Percentiles rank a stretch among this genome's conserved stretches.
These are phyloP conservation scores for Chiroxiphia lanceolata DNA, from an alignment of 2,797 vertebrate species.

Conservation along the genomic window DNA sequence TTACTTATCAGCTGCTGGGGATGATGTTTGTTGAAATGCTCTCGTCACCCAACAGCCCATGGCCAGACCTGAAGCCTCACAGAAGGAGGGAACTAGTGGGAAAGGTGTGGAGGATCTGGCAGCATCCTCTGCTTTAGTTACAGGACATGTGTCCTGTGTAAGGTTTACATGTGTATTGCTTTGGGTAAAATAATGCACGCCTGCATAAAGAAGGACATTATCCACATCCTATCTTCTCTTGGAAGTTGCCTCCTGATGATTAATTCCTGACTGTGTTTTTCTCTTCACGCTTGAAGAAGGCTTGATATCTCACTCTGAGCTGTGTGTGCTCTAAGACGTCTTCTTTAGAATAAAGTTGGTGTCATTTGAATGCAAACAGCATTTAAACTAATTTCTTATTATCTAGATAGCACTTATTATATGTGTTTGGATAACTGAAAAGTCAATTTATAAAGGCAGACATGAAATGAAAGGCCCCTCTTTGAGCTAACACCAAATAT, in stretches of 20 bases:
- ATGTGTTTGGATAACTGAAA: slow-evolving; percentile 1
- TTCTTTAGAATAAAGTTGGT: neutral
- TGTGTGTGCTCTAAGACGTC: neutral
- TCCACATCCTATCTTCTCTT: neutral
- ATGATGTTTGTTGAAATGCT: neutral
- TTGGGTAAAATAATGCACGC: neutral
- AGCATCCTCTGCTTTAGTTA: neutral
- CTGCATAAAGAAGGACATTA: neutral
- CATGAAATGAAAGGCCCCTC: neutral
- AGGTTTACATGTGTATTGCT: neutral
- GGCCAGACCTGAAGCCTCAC: neutral
- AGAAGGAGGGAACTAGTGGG: neutral
- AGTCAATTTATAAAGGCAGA: neutral
- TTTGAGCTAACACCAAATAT: neutral
- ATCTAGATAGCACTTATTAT: neutral
- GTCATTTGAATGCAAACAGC: neutral
- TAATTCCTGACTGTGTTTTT: neutral
- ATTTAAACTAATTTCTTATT: neutral
- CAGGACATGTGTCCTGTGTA: neutral
- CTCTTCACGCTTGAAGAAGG: neutral
- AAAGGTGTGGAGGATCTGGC: neutral
- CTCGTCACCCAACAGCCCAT: neutral
- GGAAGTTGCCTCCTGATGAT: neutral
- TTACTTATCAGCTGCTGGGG: neutral
- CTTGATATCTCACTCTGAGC: neutral